Evolutionary conservation across 2,797 vertebrate genomes (phyloP).

Genomic region (Aulostomus chinensis): DNA sequence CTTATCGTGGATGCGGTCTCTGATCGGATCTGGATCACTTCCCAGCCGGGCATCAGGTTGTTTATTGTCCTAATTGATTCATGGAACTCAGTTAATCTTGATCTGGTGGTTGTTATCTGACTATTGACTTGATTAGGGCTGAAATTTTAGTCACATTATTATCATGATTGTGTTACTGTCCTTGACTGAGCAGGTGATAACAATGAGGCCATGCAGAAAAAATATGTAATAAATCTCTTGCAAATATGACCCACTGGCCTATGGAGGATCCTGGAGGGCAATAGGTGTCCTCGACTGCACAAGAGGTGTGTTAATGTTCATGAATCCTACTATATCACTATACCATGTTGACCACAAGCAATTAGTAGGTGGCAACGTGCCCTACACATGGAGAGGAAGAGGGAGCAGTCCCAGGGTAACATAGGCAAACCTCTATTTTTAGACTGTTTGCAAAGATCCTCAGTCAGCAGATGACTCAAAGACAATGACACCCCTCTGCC

Average conservation of each 20-base stretch:
- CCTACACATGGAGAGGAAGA: conserved; percentile 37
- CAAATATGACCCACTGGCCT: conserved; percentile 4
- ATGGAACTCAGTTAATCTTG: conserved; percentile 4
- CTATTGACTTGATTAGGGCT: conserved; percentile 4
- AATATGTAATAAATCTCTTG: not conserved
- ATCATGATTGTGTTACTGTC: not conserved
- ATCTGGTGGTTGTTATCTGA: not conserved
- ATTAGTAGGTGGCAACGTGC: conserved; percentile 34
- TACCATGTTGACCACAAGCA: conserved; percentile 37
- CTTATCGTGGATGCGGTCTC: not conserved
- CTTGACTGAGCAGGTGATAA: not conserved
- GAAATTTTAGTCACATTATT: too few species aligned
- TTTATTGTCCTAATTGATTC: conserved; percentile 6
- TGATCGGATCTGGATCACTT: conserved; percentile 4
- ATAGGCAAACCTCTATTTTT: conserved; percentile 71
- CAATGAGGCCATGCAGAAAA: not conserved
- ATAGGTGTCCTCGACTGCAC: not conserved
- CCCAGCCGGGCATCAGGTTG: not conserved
- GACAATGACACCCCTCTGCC: conserved; percentile 40
- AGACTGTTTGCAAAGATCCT: conserved; percentile 56
- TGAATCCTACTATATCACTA: conserved; percentile 20
- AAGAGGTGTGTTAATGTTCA: not conserved
- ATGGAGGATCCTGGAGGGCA: not conserved
- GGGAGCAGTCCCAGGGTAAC: conserved; percentile 48
- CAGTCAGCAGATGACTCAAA: conserved; percentile 69